Evolutionary conservation across 2,888 invertebrate species (phyloP), one percentile per base, ranked within the genome.

Genomic region (Oligia fasciuncula): DNA sequence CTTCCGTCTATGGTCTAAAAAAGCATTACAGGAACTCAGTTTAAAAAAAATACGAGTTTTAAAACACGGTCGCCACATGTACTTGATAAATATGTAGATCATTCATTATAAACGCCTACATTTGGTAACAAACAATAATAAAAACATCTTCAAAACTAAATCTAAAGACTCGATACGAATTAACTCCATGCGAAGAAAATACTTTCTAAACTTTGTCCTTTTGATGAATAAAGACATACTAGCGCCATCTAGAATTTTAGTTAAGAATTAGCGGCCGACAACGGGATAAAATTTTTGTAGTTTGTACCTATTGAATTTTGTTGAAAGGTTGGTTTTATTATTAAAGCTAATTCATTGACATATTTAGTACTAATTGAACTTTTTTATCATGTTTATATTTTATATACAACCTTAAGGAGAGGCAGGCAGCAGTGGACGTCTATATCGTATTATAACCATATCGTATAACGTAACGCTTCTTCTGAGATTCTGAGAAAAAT

Each of bases 201-300:
- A 85, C 85, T 83, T 83, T 83, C 83, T 85, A 84, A 82, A 84
- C 63, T 63, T 54, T 4, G 0, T 29, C 40, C 0, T 29, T 51
- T 35, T 13, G 4, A 29, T 35, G 29, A 29, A 0, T 35, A 11
- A 0, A 23, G 35, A 57, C 49, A 5, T 23, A 85, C 54, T 76
- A 83, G 62, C 83, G 82, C 86, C 83, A 83, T 83, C 83, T 83
- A 83, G 17, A 6, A 72, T 68, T 60, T 11, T 14, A 23, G 0
- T 29, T 1, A 17, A 11, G 17, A 67, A 85, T 66, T 80, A 68
- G 17, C 62, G 17, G 23, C 4, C 19, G 6, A 62, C 9, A 13
- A 11, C 0, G 11, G 2, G 51, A 51, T 23, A 4, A 71, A 19
- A 6, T 6, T 6, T 17, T 19, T 19, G 3, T 29, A 62, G 5